These are phyloP conservation scores for Laticauda colubrina DNA, from an alignment of 2,113 vertebrate species.

Conservation along the genomic window DNA sequence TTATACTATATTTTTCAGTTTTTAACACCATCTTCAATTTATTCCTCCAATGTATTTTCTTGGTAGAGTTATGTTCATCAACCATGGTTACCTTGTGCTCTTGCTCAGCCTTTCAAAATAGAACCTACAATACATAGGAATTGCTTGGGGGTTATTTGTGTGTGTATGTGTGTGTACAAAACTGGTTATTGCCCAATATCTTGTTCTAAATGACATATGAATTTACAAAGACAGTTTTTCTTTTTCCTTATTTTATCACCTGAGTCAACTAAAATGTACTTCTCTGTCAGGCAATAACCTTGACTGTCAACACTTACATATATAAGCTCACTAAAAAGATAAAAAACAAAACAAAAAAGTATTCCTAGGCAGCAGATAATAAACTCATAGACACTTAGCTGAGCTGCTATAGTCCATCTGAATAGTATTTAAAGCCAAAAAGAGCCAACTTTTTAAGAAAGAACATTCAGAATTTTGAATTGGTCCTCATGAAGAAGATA, in stretches of 20 bases:
- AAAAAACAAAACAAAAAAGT: conserved; percentile 10
- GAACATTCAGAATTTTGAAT: conserved; percentile 1
- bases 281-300: conserved; percentile 11
- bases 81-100: background rate
- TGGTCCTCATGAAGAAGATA: conserved; percentile 17
- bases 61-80: background rate
- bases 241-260: conserved; percentile 25
- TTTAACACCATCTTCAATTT: background rate
- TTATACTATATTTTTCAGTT: background rate
- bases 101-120: background rate
- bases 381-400: background rate
- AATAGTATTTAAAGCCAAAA: conserved; percentile 13
- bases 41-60: background rate
- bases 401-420: conserved; percentile 20
- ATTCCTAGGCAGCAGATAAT: conserved; percentile 44
- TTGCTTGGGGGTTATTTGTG: background rate
- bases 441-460: background rate
- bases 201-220: background rate
- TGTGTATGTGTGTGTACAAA: background rate
- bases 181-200: background rate
- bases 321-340: background rate
- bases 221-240: conserved; percentile 8
- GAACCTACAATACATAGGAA: background rate
- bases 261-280: conserved; percentile 15
- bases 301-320: conserved; percentile 11